Evolutionary conservation across 2,888 invertebrate genomes (phyloP).

Genomic region (Cephus sareptanus): DNA sequence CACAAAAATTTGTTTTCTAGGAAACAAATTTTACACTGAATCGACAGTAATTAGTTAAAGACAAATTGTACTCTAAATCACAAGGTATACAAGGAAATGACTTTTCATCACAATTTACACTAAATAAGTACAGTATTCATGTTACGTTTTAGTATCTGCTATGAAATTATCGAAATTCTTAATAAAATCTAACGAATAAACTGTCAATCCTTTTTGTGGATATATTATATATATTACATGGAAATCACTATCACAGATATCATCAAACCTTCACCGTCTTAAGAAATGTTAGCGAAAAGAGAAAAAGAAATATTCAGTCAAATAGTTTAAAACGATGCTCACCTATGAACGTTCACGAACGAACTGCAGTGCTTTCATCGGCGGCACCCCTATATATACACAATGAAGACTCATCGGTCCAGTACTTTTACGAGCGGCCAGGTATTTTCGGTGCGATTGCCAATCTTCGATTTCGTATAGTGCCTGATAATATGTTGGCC

Average conservation of each 20-base stretch:
- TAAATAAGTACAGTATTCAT: background rate
- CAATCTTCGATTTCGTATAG: conserved; percentile 25
- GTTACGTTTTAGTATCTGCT: background rate
- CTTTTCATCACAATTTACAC: background rate
- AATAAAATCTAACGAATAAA: background rate
- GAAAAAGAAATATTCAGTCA: conserved; percentile 9
- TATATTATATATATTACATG: background rate
- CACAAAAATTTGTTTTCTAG: background rate
- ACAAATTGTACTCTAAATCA: background rate
- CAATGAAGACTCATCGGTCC: conserved; percentile 46
- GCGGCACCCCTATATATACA: conserved; percentile 62
- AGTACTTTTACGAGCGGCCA: conserved; percentile 44
- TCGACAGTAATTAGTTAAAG: background rate
- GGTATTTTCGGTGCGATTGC: conserved; percentile 40
- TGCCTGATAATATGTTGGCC: conserved; percentile 13
- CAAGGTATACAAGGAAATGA: background rate
- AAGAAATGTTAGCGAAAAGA: background rate
- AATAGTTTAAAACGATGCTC: conserved; percentile 38
- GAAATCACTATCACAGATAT: background rate
- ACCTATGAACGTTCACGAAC: conserved; percentile 57
- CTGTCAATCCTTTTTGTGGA: background rate
- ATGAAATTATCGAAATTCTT: conserved; percentile 2
- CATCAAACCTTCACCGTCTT: background rate
- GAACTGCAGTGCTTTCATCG: conserved; percentile 56
- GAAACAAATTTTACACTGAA: background rate